These are phyloP conservation scores for Lates calcarifer DNA, from an alignment of 2,113 vertebrate species.

Conservation along the genomic window DNA sequence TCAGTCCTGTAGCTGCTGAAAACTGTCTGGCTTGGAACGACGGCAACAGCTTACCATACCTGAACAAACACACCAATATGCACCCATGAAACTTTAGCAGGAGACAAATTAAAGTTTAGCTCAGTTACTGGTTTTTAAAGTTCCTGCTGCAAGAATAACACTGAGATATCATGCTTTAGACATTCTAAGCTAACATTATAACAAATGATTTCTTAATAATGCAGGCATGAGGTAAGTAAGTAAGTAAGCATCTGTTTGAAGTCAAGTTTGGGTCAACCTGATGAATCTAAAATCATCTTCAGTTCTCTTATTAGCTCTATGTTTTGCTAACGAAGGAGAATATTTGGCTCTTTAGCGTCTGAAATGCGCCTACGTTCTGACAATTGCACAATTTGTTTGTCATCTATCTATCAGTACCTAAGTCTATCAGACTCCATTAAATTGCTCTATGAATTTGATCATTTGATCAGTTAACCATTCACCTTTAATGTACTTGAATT, in stretches of 20 bases:
- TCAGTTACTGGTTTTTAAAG: not conserved
- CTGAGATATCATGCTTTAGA: not conserved
- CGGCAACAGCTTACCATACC: conserved; percentile 84
- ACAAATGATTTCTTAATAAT: not conserved
- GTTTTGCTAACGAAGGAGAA: not conserved
- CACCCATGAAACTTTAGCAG: not conserved
- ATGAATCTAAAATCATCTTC: not conserved
- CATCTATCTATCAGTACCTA: not conserved
- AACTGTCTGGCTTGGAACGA: conserved; percentile 85
- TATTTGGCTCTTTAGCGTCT: not conserved
- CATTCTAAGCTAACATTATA: not conserved
- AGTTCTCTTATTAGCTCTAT: not conserved
- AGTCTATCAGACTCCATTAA: not conserved
- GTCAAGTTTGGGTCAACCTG: not conserved
- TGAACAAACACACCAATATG: conserved; percentile 50
- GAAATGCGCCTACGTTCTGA: not conserved
- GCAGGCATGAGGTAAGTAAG: not conserved
- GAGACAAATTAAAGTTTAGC: not conserved
- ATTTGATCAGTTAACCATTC: no score
- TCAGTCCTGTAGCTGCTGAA: conserved; percentile 85
- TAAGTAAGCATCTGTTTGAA: not conserved
- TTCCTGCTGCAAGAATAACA: no score
- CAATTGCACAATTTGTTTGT: no score
- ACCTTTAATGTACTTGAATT: not conserved
- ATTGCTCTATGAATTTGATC: no score